Evolutionary conservation across 2,888 invertebrate genomes (phyloP).

Genomic region (Pharmacophagus antenor): DNA sequence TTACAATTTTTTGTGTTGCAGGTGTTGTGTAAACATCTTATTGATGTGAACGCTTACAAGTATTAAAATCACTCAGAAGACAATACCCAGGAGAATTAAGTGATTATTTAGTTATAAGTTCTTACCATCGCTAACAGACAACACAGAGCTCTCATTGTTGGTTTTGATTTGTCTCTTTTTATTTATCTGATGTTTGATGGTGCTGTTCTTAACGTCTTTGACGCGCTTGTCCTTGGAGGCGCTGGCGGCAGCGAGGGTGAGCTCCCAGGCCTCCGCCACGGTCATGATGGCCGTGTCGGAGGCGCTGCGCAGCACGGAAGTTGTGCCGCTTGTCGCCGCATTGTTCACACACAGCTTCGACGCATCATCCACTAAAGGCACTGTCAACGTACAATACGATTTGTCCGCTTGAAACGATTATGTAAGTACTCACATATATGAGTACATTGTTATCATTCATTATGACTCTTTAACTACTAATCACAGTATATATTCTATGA

Average conservation of each 20-base stretch:
- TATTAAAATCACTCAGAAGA: too few relatives aligned
- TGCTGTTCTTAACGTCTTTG: conserved; percentile 88
- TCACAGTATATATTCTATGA: too few relatives aligned
- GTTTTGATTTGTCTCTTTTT: conserved; percentile 63
- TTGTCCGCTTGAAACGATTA: too few relatives aligned
- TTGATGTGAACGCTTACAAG: too few relatives aligned
- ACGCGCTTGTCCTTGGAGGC: conserved; percentile 94
- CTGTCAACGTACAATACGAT: too few relatives aligned
- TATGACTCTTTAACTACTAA: too few relatives aligned
- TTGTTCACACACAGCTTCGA: conserved; percentile 43
- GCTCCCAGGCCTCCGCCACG: conserved; percentile 88
- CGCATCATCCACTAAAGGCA: conserved; percentile 60
- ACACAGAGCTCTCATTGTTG: conserved; percentile 47
- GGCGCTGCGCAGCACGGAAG: conserved; percentile 81
- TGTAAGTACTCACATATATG: too few relatives aligned
- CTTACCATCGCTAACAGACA: conserved; percentile 57
- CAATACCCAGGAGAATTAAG: too few relatives aligned
- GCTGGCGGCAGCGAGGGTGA: conserved; percentile 92
- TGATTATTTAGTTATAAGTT: conserved; percentile 4
- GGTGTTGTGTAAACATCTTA: too few relatives aligned
- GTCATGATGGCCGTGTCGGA: conserved; percentile 90
- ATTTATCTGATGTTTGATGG: conserved; percentile 64
- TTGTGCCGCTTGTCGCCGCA: conserved; percentile 79
- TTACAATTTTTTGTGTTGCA: too few relatives aligned
- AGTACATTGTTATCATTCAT: too few relatives aligned